These are phyloP conservation scores for Artibeus lituratus DNA, from an alignment of 2,797 vertebrate species.

Conservation along the genomic window DNA sequence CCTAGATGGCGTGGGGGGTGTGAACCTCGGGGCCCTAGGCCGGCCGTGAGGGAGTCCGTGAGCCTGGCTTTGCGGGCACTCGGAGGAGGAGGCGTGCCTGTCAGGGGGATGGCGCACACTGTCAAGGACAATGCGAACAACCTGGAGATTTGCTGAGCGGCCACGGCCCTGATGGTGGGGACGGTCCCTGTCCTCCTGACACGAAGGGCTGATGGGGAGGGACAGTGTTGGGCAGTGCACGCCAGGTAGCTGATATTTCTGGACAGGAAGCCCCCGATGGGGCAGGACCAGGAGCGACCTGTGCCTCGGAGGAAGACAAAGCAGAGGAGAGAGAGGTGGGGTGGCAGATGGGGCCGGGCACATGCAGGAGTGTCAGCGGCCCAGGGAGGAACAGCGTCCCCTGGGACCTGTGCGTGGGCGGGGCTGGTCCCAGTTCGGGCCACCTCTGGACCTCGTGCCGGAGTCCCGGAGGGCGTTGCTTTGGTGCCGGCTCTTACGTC, in stretches of 20 bases:
- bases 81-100: not conserved
- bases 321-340: too few relatives aligned
- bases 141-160: not conserved
- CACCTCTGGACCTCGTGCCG: fast-evolving
- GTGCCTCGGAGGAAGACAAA: not conserved
- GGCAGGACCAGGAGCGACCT: fast-evolving
- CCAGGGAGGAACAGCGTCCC: not conserved
- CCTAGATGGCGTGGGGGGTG: not conserved
- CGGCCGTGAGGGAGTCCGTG: not conserved
- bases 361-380: fast-evolving
- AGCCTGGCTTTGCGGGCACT: not conserved
- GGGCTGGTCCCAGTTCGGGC: fast-evolving
- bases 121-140: not conserved
- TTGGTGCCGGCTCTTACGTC: not conserved
- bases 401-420: not conserved
- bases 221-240: fast-evolving
- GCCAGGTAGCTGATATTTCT: fast-evolving
- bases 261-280: fast-evolving
- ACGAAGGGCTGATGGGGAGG: fast-evolving
- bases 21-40: not conserved
- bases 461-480: not conserved
- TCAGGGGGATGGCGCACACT: not conserved
- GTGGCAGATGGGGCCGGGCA: fast-evolving
- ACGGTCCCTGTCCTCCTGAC: not conserved
- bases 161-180: fast-evolving